Percentiles rank a stretch among this genome's conserved stretches.
phyloP scores from a whole-genome alignment of 2,113 vertebrate species.

The Anhinga anhinga region DNA sequence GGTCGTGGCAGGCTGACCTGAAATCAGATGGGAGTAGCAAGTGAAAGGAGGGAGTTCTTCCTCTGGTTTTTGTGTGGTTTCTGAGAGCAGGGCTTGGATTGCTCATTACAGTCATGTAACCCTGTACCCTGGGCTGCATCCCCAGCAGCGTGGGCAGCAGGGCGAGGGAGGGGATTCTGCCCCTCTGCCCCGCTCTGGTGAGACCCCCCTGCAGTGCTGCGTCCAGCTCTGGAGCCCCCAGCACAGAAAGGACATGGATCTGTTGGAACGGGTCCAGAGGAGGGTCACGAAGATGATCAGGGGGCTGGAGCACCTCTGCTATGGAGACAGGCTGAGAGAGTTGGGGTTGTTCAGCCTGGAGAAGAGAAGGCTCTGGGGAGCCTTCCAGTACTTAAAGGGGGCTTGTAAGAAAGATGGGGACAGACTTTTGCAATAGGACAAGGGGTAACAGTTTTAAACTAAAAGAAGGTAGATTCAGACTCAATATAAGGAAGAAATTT shows the following conservation, averaged over 20 bases:
- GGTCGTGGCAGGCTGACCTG: neutral
- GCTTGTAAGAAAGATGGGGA: neutral
- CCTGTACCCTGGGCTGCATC: accelerated
- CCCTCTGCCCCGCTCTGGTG: accelerated
- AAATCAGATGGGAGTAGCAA: neutral
- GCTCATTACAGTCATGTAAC: neutral
- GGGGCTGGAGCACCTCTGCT: accelerated
- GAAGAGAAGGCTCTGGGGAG: accelerated
- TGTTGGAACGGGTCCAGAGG: neutral
- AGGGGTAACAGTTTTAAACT: neutral
- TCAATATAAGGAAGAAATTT: accelerated
- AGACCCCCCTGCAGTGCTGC: neutral
- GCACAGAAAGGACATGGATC: accelerated
- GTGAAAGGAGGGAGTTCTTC: neutral
- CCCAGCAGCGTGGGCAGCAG: accelerated
- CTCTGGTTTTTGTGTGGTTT: neutral
- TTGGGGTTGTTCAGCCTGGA: neutral
- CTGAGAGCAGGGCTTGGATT: neutral
- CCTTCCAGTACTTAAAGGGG: neutral
- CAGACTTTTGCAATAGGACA: accelerated
- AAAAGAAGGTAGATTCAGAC: neutral
- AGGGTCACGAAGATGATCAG: accelerated
- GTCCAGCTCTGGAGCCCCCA: accelerated
- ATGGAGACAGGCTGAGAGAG: neutral
- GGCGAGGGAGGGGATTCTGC: accelerated